Evolutionary conservation across 2,797 vertebrate species (phyloP).

Genomic region (Melanotaenia trifasciata): DNA sequence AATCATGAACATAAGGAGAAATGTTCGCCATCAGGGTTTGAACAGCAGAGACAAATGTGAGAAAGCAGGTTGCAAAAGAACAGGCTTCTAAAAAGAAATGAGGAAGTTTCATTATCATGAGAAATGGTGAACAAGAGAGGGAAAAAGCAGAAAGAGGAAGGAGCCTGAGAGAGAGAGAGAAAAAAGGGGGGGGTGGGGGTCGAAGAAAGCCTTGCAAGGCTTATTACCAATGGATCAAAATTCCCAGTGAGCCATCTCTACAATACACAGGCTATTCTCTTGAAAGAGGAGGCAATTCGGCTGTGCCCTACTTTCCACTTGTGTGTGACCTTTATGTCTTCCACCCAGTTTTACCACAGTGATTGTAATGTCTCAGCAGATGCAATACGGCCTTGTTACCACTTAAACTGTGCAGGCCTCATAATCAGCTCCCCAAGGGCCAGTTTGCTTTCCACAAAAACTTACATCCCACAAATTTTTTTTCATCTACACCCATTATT

Average conservation of each 20-base stretch:
- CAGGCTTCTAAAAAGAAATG: constrained; percentile 36
- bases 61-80: constrained; percentile 33
- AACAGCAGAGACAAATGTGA: constrained; percentile 39
- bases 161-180: constrained; percentile 8
- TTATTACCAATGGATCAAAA: constrained; percentile 82
- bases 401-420: constrained; percentile 69
- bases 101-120: constrained; percentile 40
- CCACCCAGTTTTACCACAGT: constrained; percentile 72
- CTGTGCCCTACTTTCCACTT: constrained; percentile 80
- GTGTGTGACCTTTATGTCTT: constrained; percentile 83
- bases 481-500: constrained; percentile 5
- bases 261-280: constrained; percentile 69
- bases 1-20: constrained; percentile 39
- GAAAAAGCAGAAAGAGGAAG: neutral
- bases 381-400: constrained; percentile 76
- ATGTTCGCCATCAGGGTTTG: constrained; percentile 31
- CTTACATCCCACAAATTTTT: constrained; percentile 23
- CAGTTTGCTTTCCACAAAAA: constrained; percentile 40
- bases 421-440: constrained; percentile 75
- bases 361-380: constrained; percentile 74
- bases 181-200: constrained; percentile 8
- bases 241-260: constrained; percentile 73
- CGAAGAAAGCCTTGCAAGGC: constrained; percentile 59
- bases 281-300: constrained; percentile 75
- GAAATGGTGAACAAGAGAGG: constrained; percentile 21